Evolutionary conservation across 1,140 invertebrate species (phyloP).

Genomic region (Anoplophora glabripennis): DNA sequence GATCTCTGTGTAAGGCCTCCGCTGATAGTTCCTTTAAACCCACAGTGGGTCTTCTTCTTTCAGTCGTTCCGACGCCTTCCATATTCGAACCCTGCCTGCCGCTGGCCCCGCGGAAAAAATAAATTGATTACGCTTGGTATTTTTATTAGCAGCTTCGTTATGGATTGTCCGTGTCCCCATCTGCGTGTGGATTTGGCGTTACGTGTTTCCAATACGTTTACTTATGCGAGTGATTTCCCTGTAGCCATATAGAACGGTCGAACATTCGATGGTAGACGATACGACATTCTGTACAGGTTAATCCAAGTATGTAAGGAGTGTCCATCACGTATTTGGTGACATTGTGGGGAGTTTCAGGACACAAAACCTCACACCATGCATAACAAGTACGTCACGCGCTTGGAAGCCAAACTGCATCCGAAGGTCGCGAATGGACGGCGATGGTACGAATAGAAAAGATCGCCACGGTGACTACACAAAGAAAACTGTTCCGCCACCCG

Average conservation of each 20-base stretch:
- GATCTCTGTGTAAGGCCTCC: too few species aligned
- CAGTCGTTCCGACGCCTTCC: too few species aligned
- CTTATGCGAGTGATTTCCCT: slow-evolving; percentile 9
- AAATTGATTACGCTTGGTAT: slow-evolving; percentile 22
- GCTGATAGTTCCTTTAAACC: too few species aligned
- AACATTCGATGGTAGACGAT: slow-evolving; percentile 6
- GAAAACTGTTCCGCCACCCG: too few species aligned
- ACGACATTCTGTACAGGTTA: slow-evolving; percentile 35
- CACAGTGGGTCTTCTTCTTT: too few species aligned
- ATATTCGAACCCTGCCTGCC: background rate
- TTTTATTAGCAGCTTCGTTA: slow-evolving; percentile 13
- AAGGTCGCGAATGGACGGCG: slow-evolving; percentile 30
- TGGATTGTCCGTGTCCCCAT: slow-evolving; percentile 5
- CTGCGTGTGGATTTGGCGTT: slow-evolving; percentile 10
- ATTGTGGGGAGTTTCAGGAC: slow-evolving; percentile 45
- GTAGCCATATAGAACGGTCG: slow-evolving; percentile 7
- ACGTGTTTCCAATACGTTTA: slow-evolving; percentile 14
- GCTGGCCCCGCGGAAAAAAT: slow-evolving; percentile 5
- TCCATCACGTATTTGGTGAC: slow-evolving; percentile 49
- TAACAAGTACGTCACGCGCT: slow-evolving; percentile 40
- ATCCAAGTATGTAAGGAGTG: slow-evolving; percentile 45
- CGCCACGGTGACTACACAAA: too few species aligned
- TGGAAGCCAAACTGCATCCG: slow-evolving; percentile 38
- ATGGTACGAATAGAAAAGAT: too few species aligned
- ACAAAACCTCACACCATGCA: slow-evolving; percentile 35